A percentile compares a stretch with the other conserved stretches of the same genome.
These are phyloP conservation scores for Herpetotheres cachinnans DNA, from an alignment of 2,113 vertebrate genomes.

Conservation along the genomic window DNA sequence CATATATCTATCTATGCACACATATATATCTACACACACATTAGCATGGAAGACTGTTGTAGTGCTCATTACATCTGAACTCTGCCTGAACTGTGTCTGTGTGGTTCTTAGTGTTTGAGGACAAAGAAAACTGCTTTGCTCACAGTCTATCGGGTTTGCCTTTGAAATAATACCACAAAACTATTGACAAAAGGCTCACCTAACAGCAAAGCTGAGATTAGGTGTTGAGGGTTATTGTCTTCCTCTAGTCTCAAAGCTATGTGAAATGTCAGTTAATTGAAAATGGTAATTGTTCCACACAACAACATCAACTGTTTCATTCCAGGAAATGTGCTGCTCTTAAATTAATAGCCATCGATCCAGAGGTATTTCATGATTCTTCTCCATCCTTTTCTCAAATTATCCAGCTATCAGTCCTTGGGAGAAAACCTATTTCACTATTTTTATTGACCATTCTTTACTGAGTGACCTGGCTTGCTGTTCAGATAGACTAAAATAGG, in stretches of 20 bases:
- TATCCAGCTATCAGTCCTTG: conserved; percentile 67
- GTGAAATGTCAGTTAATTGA: conserved; percentile 78
- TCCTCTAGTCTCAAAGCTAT: conserved; percentile 64
- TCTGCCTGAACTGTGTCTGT: conserved; percentile 64
- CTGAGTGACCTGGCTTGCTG: conserved; percentile 66
- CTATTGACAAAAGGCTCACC: conserved; percentile 65
- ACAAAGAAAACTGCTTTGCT: conserved; percentile 68
- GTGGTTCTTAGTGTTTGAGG: conserved; percentile 33
- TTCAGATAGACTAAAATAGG: conserved; percentile 66
- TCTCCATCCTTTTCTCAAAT: conserved; percentile 67
- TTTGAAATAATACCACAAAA: conserved; percentile 61
- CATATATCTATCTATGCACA: not conserved
- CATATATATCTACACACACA: fast-evolving
- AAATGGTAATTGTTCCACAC: conserved; percentile 76
- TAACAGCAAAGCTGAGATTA: conserved; percentile 63
- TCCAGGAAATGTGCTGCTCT: conserved; percentile 72
- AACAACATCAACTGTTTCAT: conserved; percentile 72
- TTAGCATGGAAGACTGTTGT: not conserved
- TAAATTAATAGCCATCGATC: conserved; percentile 81
- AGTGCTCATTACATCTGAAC: conserved; percentile 59
- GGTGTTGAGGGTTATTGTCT: conserved; percentile 67
- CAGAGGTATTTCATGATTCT: conserved; percentile 63
- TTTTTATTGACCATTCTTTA: conserved; percentile 72
- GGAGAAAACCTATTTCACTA: conserved; percentile 69
- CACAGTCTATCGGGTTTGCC: conserved; percentile 51